Evolutionary conservation across 2,113 vertebrate species (phyloP), one percentile per base, ranked within the genome.

Genomic region (Tichodroma muraria): DNA sequence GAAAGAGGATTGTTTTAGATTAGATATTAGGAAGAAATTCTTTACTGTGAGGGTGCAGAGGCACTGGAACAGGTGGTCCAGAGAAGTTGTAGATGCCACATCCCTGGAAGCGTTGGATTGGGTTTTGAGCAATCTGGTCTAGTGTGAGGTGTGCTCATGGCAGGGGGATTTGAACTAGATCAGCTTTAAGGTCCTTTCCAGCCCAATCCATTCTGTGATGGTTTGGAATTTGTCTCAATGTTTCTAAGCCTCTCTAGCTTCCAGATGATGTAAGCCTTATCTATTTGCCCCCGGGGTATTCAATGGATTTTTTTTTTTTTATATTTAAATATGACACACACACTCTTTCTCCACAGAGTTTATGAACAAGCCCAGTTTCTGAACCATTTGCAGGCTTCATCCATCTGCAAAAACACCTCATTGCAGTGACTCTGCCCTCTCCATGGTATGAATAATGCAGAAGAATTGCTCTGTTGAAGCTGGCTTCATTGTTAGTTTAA

Each of bases 401-500:
- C 63, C 42, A 78, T 85, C 92, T 88, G 84, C 91, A 87, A 88
- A 88, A 94, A 78, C 49, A 38, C 69, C 76, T 80, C 40, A 40
- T 73, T 65, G 45, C 82, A 71, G 82, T 70, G 70, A 33, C 70
- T 71, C 49, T 71, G 19, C 50, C 59, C 6, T 12, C 64, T 93
- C 69, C 38, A 27, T 49, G 40, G 13, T 35, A 94, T 97, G 82
- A 96, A 97, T 96, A 96, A 97, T 95, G 93, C 75, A 97, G 60
- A 50, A 89, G 72, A 93, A 92, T 75, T 78, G 80, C 85, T 94
- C 89, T 94, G 91, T 81, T 96, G 86, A 94, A 96, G 78, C 73
- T 95, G 87, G 59, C 80, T 93, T 81, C 93, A 61, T 94, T 96
- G 89, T 95, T 92, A 88, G 80, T 96, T 95, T 97, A 97, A 95